Conservation (phyloP, 2,888 invertebrate genomes). For the Phengaris alcon region DNA sequence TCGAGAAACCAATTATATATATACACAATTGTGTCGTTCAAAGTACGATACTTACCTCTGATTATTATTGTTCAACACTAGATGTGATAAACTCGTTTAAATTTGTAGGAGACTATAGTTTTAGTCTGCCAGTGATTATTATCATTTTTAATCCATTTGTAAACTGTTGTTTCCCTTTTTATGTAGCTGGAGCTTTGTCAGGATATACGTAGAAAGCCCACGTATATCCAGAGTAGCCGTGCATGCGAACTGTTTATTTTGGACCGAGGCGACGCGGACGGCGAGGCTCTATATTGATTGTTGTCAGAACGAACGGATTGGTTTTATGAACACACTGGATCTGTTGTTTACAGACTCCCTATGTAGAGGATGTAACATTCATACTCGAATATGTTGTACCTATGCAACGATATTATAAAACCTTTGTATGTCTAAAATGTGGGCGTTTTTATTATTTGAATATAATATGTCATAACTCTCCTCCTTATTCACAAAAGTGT, state of each 20-base stretch:
- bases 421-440: background rate
- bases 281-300: conserved; percentile 20
- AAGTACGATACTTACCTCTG: too few relatives aligned
- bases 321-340: conserved; percentile 16
- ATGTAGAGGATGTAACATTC: background rate
- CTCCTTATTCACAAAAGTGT: too few relatives aligned
- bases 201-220: background rate
- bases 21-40: too few relatives aligned
- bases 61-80: too few relatives aligned
- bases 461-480: background rate
- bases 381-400: background rate
- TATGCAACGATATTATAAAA: background rate
- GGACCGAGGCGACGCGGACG: background rate
- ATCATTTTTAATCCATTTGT: background rate
- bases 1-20: too few relatives aligned
- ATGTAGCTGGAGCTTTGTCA: conserved; percentile 5
- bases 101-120: too few relatives aligned
- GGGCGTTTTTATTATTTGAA: background rate
- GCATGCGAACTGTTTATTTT: conserved; percentile 14
- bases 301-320: conserved; percentile 20
- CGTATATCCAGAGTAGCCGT: too few relatives aligned
- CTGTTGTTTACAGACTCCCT: background rate
- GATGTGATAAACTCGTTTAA: too few relatives aligned
- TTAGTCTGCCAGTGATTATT: background rate
- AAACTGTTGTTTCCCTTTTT: background rate